Conservation (phyloP, 2,888 invertebrate genomes). For the Muscina levida region DNA sequence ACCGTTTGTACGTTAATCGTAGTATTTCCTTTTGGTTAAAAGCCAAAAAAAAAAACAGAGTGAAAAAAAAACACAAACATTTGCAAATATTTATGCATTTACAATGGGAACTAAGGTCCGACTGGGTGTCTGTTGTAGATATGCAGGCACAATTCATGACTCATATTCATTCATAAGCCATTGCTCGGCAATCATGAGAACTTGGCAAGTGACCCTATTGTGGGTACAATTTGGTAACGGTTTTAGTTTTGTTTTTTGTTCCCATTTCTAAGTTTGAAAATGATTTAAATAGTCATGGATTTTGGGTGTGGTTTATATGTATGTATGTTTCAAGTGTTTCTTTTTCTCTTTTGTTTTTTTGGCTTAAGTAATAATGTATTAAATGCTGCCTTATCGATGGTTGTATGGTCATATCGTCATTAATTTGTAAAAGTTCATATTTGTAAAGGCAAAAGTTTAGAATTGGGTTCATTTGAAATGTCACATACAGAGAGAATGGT, state of each 20-base stretch:
- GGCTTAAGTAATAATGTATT: constrained; percentile 15
- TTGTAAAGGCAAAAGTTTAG: neutral
- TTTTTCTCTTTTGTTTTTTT: constrained; percentile 5
- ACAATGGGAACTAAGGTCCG: constrained; percentile 37
- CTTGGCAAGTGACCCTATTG: constrained; percentile 52
- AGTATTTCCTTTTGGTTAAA: constrained; percentile 65
- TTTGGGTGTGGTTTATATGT: constrained; percentile 57
- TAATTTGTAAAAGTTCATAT: constrained; percentile 37
- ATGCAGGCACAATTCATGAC: constrained; percentile 46
- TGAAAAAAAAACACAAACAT: too few relatives aligned
- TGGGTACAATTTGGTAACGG: constrained; percentile 22
- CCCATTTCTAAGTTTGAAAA: neutral
- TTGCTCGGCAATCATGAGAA: constrained; percentile 54
- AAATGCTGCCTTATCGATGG: constrained; percentile 44
- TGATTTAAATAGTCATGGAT: constrained; percentile 44
- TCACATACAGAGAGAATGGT: too few relatives aligned
- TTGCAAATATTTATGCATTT: constrained; percentile 54
- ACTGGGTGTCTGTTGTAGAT: constrained; percentile 12
- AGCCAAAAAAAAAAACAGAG: too few relatives aligned
- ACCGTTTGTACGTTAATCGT: constrained; percentile 30
- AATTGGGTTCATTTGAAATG: constrained; percentile 16
- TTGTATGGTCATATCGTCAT: constrained; percentile 30
- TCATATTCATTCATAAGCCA: constrained; percentile 61
- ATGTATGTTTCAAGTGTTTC: neutral
- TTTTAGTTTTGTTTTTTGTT: constrained; percentile 36